phyloP scores from a whole-genome alignment of 1,140 invertebrate species.

The Kradibia gibbosae region DNA sequence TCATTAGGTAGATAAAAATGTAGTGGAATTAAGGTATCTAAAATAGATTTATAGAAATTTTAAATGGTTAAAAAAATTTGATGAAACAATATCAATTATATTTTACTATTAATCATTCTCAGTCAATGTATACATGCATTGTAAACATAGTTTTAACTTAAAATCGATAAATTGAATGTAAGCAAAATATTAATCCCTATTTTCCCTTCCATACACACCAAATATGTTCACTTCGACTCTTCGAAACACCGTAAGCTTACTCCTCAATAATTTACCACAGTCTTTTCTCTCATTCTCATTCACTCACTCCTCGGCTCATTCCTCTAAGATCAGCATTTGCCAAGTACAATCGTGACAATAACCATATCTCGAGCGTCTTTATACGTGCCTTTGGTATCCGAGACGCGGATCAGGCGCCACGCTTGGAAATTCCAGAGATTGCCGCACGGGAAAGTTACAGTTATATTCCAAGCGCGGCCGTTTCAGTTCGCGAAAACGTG shows the following conservation, averaged over 20 bases:
- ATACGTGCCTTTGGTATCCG: constrained; percentile 9
- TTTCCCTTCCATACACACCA: no score
- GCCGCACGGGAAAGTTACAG: constrained; percentile 36
- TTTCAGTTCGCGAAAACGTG: constrained; percentile 30
- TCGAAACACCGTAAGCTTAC: background rate
- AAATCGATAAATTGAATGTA: no score
- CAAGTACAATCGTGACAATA: constrained; percentile 30
- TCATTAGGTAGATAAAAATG: no score
- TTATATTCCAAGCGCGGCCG: constrained; percentile 13
- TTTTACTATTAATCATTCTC: no score
- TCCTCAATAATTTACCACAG: background rate
- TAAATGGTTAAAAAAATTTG: no score
- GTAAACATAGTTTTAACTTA: no score
- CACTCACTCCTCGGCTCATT: no score
- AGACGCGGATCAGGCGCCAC: constrained; percentile 10
- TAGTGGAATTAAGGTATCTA: no score
- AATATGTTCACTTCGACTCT: background rate
- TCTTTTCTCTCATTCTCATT: constrained; percentile 1
- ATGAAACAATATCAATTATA: no score
- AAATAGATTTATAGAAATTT: no score
- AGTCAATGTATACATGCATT: no score
- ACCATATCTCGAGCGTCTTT: constrained; percentile 47
- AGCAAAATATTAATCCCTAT: no score
- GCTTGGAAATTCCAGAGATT: constrained; percentile 28
- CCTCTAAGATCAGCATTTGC: background rate